These are phyloP conservation scores for Trichonephila clavipes DNA, from an alignment of 1,140 invertebrate species.

Conservation along the genomic window DNA sequence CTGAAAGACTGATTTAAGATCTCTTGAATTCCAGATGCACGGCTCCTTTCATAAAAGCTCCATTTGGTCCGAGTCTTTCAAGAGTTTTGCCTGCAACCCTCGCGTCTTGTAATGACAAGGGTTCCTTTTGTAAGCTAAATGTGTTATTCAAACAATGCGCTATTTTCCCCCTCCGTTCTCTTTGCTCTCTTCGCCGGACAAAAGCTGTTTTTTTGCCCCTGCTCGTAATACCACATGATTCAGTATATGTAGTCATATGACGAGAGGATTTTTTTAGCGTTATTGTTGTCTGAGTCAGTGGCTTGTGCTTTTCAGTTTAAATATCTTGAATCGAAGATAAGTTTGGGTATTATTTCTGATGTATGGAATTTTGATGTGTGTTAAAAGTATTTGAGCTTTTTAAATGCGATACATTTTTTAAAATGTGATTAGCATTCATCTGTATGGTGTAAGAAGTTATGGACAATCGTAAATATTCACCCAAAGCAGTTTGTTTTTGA, in stretches of 20 bases:
- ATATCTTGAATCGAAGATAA: background rate
- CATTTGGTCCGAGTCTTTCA: slow-evolving; percentile 7
- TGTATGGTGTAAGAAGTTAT: too few species aligned
- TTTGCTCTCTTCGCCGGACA: background rate
- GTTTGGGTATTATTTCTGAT: background rate
- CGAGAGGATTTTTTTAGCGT: background rate
- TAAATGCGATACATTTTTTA: too few species aligned
- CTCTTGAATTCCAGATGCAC: background rate
- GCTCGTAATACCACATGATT: background rate
- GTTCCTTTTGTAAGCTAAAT: slow-evolving; percentile 50
- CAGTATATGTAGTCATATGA: background rate
- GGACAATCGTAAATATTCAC: too few species aligned
- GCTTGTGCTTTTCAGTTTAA: background rate
- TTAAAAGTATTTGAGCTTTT: background rate
- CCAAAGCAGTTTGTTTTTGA: too few species aligned
- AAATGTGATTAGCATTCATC: too few species aligned
- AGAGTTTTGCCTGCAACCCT: slow-evolving; percentile 23
- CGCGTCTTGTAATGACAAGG: slow-evolving; percentile 39
- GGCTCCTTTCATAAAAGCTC: slow-evolving; percentile 16
- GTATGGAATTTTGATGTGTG: background rate
- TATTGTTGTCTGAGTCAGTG: slow-evolving; percentile 1
- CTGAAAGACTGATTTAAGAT: slow-evolving; percentile 57
- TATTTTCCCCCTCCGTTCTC: background rate
- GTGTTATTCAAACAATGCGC: slow-evolving; percentile 19
- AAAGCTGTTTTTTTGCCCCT: background rate